Conservation (phyloP, 1,140 invertebrate species). For the Eulimnadia texana region DNA sequence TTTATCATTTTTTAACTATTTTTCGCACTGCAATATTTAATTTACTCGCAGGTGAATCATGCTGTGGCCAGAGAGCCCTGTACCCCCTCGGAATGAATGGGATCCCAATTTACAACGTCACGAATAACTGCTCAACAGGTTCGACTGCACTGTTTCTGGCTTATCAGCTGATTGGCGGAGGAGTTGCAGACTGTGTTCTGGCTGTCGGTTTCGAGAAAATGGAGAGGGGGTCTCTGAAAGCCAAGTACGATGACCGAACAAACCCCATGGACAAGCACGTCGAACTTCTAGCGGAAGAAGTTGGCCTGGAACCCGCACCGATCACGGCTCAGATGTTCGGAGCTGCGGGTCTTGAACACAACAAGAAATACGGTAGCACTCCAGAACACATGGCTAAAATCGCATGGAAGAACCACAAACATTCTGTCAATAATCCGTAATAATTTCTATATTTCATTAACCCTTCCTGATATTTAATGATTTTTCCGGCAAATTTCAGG, state of each 20-base stretch:
- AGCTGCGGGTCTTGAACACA: slow-evolving; percentile 90
- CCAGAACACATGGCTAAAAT: slow-evolving; percentile 91
- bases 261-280: slow-evolving; percentile 91
- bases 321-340: slow-evolving; percentile 92
- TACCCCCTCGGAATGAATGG: slow-evolving; percentile 93
- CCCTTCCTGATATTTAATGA: background rate
- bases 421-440: slow-evolving; percentile 89
- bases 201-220: slow-evolving; percentile 98
- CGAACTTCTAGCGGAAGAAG: slow-evolving; percentile 62
- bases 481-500: slow-evolving; percentile 27
- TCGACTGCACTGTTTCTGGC: slow-evolving; percentile 79
- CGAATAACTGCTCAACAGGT: slow-evolving; percentile 96
- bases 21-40: background rate
- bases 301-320: slow-evolving; percentile 60
- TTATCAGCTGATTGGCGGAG: slow-evolving; percentile 78
- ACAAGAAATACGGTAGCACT: slow-evolving; percentile 91
- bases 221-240: slow-evolving; percentile 73
- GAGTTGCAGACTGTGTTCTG: slow-evolving; percentile 68
- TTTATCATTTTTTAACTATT: slow-evolving; percentile 1
- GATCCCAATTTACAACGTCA: slow-evolving; percentile 95
- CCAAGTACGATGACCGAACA: slow-evolving; percentile 70
- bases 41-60: slow-evolving; percentile 59
- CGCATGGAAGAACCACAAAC: slow-evolving; percentile 92
- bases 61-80: slow-evolving; percentile 82
- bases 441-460: slow-evolving; percentile 24